A percentile compares a stretch with the other conserved stretches of the same genome.
These are phyloP conservation scores for Passer domesticus DNA, from an alignment of 2,113 vertebrate genomes.

Conservation along the genomic window DNA sequence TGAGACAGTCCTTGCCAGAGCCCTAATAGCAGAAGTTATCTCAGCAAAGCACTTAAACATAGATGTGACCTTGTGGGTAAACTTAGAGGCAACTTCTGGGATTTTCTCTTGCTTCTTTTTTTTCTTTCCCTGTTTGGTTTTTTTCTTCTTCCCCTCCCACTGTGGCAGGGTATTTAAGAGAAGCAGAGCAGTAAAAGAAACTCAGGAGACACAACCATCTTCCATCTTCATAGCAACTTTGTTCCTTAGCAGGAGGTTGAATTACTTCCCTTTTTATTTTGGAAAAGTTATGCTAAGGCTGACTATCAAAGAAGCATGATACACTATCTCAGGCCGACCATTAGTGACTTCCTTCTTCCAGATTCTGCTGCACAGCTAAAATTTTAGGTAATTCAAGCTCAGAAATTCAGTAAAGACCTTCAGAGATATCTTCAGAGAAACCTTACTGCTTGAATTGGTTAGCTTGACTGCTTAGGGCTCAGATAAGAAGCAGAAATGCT, in stretches of 20 bases:
- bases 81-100: neutral
- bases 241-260: neutral
- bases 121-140: neutral
- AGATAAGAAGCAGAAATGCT: neutral
- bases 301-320: neutral
- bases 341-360: neutral
- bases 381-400: neutral
- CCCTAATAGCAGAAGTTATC: neutral
- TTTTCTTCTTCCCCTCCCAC: neutral
- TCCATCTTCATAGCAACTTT: neutral
- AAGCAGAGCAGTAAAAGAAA: neutral
- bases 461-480: neutral
- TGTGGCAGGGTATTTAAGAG: neutral
- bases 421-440: neutral
- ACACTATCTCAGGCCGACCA: neutral
- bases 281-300: neutral
- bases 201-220: neutral
- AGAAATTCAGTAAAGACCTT: neutral
- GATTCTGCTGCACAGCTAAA: neutral
- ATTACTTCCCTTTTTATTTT: neutral
- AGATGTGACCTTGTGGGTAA: conserved; percentile 1
- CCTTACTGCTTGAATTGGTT: neutral
- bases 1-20: conserved; percentile 11
- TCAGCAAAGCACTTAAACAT: neutral
- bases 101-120: neutral